phyloP scores from a whole-genome alignment of 2,888 invertebrate species.

The Linnaemya vulpina region DNA sequence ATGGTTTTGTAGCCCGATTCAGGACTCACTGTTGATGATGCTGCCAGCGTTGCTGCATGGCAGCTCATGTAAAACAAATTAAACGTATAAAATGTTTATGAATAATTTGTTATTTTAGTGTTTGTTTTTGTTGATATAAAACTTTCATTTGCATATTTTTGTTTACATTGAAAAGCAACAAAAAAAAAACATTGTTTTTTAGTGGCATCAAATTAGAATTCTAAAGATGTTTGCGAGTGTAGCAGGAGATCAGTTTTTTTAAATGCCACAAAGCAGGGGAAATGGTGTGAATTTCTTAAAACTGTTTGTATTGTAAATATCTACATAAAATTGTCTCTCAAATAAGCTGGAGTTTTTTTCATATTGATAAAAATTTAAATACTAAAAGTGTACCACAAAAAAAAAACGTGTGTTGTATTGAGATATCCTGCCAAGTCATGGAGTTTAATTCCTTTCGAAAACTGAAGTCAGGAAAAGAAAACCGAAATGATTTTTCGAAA shows the following conservation, averaged over 20 bases:
- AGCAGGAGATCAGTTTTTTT: background rate
- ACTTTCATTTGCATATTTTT: slow-evolving; percentile 63
- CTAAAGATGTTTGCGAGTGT: slow-evolving; percentile 3
- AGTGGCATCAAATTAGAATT: slow-evolving; percentile 34
- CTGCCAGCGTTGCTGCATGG: background rate
- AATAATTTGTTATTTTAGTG: slow-evolving; percentile 26
- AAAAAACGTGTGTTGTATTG: too few species aligned
- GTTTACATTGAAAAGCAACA: slow-evolving; percentile 12
- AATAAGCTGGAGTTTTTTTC: too few species aligned
- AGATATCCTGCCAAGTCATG: too few species aligned
- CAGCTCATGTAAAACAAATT: slow-evolving; percentile 14
- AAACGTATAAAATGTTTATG: slow-evolving; percentile 34
- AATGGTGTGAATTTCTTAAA: too few species aligned
- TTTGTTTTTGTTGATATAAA: slow-evolving; percentile 61
- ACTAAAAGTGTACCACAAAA: too few species aligned
- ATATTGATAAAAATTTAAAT: too few species aligned
- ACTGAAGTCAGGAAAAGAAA: too few species aligned
- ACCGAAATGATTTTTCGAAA: too few species aligned
- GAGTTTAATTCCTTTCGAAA: too few species aligned
- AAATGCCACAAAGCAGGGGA: slow-evolving; percentile 7
- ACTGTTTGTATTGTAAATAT: too few species aligned
- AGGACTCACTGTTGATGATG: background rate
- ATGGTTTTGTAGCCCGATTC: background rate
- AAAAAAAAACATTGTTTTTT: background rate
- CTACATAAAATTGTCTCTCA: too few species aligned